phyloP scores from a whole-genome alignment of 2,113 vertebrate genomes.

The Chionodraco myersi region DNA sequence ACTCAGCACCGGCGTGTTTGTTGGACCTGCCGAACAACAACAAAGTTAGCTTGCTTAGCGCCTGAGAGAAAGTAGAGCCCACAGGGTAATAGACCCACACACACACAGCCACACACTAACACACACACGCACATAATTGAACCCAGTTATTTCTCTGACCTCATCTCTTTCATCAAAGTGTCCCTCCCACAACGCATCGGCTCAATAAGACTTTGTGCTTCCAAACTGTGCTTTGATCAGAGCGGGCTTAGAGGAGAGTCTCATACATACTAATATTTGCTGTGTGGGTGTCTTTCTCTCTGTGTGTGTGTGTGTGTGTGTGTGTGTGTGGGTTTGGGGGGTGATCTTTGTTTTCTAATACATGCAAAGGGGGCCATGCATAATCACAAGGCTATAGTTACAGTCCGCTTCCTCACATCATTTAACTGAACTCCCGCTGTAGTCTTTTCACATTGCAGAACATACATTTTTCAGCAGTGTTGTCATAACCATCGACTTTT shows the following conservation, averaged over 20 bases:
- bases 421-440: conserved; percentile 13
- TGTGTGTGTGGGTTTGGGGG: neutral
- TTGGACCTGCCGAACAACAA: conserved; percentile 8
- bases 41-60: neutral
- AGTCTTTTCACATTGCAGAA: conserved; percentile 8
- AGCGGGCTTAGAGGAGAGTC: conserved; percentile 37
- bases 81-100: conserved; percentile 9
- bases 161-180: conserved; percentile 66
- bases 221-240: conserved; percentile 76
- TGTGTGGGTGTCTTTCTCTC: no score
- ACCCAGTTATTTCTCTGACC: conserved; percentile 59
- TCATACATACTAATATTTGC: conserved; percentile 51
- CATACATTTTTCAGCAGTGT: no score
- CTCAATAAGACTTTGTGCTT: conserved; percentile 65
- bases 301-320: no score
- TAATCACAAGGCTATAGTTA: conserved; percentile 36
- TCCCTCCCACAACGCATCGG: conserved; percentile 57
- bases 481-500: conserved; percentile 14
- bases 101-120: neutral
- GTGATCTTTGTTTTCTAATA: conserved; percentile 46
- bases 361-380: conserved; percentile 28
- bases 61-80: conserved; percentile 12
- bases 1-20: neutral
- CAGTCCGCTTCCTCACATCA: conserved; percentile 21
- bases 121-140: conserved; percentile 43